A percentile compares a stretch with the other conserved stretches of the same genome.
Conservation (phyloP, 2,888 invertebrate genomes). For the Noctua janthina region DNA sequence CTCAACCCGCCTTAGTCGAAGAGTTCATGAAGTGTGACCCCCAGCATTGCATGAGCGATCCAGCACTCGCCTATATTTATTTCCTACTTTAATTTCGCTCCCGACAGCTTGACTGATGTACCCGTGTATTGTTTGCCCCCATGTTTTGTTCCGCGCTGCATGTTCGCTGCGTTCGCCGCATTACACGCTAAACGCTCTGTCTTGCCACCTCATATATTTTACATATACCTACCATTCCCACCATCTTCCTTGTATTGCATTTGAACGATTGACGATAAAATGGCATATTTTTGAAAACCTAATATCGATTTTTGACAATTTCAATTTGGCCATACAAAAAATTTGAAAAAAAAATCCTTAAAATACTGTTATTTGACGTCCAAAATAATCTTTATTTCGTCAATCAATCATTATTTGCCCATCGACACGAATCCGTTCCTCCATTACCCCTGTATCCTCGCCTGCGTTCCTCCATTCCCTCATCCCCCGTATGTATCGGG, state of each 20-base stretch:
- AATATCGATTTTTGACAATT: neutral
- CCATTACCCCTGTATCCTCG: neutral
- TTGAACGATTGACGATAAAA: slow-evolving; percentile 22
- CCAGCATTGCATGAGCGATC: slow-evolving; percentile 82
- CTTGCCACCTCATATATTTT: slow-evolving; percentile 73
- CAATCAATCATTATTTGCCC: slow-evolving; percentile 2
- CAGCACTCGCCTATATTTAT: slow-evolving; percentile 54
- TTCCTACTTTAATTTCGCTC: slow-evolving; percentile 61
- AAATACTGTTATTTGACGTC: neutral
- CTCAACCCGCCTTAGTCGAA: slow-evolving; percentile 33
- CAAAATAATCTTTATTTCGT: neutral
- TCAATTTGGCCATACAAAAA: no score
- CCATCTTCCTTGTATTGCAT: neutral
- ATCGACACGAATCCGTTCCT: neutral
- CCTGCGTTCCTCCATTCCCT: neutral
- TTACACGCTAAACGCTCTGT: slow-evolving; percentile 80
- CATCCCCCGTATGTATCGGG: slow-evolving; percentile 69
- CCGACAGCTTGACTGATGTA: slow-evolving; percentile 81
- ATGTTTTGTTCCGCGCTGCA: slow-evolving; percentile 85
- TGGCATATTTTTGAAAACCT: neutral
- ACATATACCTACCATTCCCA: slow-evolving; percentile 39
- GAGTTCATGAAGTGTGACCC: slow-evolving; percentile 76
- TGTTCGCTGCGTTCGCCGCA: slow-evolving; percentile 81
- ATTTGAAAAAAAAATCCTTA: no score
- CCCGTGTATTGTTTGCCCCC: slow-evolving; percentile 84